Evolutionary conservation across 2,888 invertebrate genomes (phyloP).

Genomic region (Perizoma flavofasciatum): DNA sequence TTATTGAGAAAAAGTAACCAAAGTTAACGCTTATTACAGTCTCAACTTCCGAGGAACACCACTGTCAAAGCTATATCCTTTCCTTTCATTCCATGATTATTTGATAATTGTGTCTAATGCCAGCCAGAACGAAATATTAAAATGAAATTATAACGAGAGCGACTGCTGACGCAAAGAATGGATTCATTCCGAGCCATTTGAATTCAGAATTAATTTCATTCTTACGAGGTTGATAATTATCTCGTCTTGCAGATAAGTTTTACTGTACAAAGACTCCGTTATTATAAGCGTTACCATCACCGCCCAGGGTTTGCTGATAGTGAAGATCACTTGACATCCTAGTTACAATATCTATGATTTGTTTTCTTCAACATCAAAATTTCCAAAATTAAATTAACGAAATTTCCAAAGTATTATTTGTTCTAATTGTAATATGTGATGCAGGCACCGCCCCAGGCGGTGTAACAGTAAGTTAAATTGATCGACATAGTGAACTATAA

Average conservation of each 20-base stretch:
- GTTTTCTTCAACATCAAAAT: too few species aligned
- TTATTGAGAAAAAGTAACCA: not conserved
- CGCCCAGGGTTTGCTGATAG: not conserved
- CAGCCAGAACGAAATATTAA: conserved; percentile 19
- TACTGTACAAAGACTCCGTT: conserved; percentile 26
- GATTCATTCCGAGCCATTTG: conserved; percentile 27
- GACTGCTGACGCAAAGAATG: conserved; percentile 20
- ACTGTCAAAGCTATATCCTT: not conserved
- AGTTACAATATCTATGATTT: too few species aligned
- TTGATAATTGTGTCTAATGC: conserved; percentile 26
- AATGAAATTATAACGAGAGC: conserved; percentile 28
- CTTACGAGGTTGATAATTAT: conserved; percentile 11
- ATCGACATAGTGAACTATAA: too few species aligned
- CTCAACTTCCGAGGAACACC: not conserved
- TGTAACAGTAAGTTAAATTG: too few species aligned
- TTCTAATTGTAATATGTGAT: too few species aligned
- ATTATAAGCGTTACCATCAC: not conserved
- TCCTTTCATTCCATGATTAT: conserved; percentile 18
- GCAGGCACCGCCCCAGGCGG: too few species aligned
- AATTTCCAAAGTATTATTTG: too few species aligned
- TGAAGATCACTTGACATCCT: too few species aligned
- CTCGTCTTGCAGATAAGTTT: conserved; percentile 4
- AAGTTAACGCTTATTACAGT: not conserved
- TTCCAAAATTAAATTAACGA: too few species aligned
- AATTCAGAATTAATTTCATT: conserved; percentile 35